Conservation (phyloP, 2,797 vertebrate genomes). For the Channa striata region DNA sequence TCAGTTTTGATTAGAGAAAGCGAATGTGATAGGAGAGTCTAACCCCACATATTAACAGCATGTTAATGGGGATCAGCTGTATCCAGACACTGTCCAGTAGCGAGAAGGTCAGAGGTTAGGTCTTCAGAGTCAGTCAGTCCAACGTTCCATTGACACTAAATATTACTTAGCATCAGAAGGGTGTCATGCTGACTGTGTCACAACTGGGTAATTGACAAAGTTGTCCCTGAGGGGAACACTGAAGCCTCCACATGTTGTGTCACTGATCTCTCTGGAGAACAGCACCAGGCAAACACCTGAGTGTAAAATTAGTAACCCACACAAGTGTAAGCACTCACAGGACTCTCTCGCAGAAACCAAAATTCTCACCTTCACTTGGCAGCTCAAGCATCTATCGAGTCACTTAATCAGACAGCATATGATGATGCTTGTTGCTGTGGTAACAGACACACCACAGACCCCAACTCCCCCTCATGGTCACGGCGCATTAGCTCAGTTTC, state of each 20-base stretch:
- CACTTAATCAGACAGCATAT: conserved; percentile 49
- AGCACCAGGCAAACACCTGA: conserved; percentile 18
- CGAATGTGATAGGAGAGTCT: no score
- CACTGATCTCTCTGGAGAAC: conserved; percentile 6
- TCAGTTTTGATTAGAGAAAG: no score
- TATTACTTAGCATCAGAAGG: not conserved
- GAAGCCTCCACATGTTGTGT: not conserved
- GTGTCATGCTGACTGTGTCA: not conserved
- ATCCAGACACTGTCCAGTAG: not conserved
- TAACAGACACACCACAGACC: conserved; percentile 65
- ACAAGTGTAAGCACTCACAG: conserved; percentile 17
- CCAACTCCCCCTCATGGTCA: conserved; percentile 47
- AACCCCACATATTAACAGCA: no score
- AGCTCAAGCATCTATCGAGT: conserved; percentile 46
- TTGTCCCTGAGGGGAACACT: not conserved
- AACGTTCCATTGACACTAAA: not conserved
- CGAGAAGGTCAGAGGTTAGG: not conserved
- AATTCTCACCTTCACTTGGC: conserved; percentile 25
- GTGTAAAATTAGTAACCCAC: conserved; percentile 16
- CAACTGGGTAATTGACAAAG: not conserved
- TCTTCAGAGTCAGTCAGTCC: not conserved
- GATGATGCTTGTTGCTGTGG: conserved; percentile 63
- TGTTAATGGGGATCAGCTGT: not conserved
- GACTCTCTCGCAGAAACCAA: conserved; percentile 13
- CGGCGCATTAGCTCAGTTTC: conserved; percentile 70